phyloP scores from a whole-genome alignment of 2,113 vertebrate genomes.

The Tonatia bakeri region DNA sequence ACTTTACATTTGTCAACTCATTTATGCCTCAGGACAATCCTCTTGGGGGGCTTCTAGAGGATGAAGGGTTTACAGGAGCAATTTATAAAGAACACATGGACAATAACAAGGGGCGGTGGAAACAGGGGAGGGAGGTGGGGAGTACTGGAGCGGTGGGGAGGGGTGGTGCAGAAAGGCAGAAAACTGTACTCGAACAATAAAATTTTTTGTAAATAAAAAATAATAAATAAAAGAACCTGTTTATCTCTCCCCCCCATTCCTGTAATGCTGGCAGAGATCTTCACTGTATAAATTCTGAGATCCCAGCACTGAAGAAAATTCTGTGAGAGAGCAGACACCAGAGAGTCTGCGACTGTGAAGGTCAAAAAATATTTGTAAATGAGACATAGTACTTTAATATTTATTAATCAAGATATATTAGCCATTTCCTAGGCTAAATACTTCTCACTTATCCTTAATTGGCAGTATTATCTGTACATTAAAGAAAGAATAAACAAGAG shows the following conservation, averaged over 20 bases:
- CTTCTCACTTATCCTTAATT: background rate
- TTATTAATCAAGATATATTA: background rate
- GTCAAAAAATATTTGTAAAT: background rate
- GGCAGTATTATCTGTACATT: background rate
- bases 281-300: background rate
- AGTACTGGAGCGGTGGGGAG: no score
- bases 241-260: background rate
- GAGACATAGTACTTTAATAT: background rate
- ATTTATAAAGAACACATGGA: no score
- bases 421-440: background rate
- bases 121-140: no score
- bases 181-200: no score
- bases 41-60: background rate
- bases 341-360: background rate
- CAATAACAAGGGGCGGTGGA: no score
- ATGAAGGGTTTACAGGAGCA: no score
- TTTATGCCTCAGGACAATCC: background rate
- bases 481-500: background rate
- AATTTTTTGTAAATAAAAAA: no score
- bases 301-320: background rate
- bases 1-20: background rate
- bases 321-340: background rate
- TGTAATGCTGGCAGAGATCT: background rate
- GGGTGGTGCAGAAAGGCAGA: no score
- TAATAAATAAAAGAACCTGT: background rate